A percentile compares a stretch with the other conserved stretches of the same genome.
phyloP scores from a whole-genome alignment of 2,888 invertebrate species.

The Drosophila barbarae region DNA sequence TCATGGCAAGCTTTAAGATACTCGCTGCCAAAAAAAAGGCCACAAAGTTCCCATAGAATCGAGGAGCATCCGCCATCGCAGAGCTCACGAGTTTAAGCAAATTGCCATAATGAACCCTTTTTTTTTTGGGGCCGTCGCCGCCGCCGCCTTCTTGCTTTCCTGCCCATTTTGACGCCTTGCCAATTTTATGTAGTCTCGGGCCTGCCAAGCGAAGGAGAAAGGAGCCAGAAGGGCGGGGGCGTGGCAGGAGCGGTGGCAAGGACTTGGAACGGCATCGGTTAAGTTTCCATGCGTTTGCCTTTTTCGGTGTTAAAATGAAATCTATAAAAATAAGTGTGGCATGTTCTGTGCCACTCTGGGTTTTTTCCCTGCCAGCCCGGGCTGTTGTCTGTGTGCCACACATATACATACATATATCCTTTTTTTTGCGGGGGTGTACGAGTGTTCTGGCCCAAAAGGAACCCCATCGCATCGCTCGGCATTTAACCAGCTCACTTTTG shows the following conservation, averaged over 20 bases:
- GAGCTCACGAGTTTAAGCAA: conserved; percentile 68
- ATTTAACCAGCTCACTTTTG: conserved; percentile 76
- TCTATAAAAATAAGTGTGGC: conserved; percentile 75
- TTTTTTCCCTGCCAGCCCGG: conserved; percentile 37
- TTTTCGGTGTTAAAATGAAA: conserved; percentile 74
- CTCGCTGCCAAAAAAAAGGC: conserved; percentile 35
- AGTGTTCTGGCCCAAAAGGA: conserved; percentile 48
- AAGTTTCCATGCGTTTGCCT: conserved; percentile 68
- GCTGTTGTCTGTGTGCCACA: conserved; percentile 54
- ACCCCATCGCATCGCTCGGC: conserved; percentile 55
- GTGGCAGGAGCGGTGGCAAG: conserved; percentile 1
- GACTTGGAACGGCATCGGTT: conserved; percentile 38
- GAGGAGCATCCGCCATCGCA: conserved; percentile 6
- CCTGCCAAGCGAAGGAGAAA: conserved; percentile 57
- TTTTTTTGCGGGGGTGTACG: conserved; percentile 20
- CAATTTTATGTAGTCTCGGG: conserved; percentile 71
- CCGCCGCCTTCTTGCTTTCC: conserved; percentile 18
- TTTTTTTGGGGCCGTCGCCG: conserved; percentile 42
- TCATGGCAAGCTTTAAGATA: conserved; percentile 55
- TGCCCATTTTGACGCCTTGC: conserved; percentile 69
- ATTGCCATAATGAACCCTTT: conserved; percentile 74
- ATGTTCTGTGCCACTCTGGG: conserved; percentile 64
- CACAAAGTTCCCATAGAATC: conserved; percentile 41
- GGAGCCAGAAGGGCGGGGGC: background rate
- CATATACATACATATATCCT: conserved; percentile 4